Percentiles rank a stretch among this genome's conserved stretches.
These are phyloP conservation scores for Hipposideros larvatus DNA, from an alignment of 2,797 vertebrate species.

Conservation along the genomic window DNA sequence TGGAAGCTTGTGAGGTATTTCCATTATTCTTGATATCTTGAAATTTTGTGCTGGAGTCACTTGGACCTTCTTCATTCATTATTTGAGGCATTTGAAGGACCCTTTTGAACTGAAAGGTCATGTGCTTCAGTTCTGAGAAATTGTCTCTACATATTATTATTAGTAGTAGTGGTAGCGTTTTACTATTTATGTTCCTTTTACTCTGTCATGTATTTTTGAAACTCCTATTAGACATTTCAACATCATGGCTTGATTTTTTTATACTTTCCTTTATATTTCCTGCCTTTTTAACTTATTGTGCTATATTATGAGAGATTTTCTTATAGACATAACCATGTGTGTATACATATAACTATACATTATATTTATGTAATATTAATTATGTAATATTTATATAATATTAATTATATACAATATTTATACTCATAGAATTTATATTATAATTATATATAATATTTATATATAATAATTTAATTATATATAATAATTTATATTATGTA, in stretches of 20 bases:
- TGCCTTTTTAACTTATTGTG: neutral
- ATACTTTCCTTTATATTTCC: neutral
- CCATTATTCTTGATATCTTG: neutral
- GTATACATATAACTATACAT: neutral
- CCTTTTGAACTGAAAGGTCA: neutral
- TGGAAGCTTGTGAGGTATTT: neutral
- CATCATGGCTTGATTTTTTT: neutral
- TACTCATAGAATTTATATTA: neutral
- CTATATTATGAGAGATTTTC: neutral
- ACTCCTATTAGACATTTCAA: neutral
- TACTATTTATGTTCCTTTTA: neutral
- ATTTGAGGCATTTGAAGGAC: neutral
- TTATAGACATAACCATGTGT: neutral
- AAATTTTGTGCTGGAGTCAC: neutral
- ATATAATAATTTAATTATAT: neutral
- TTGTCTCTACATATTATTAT: neutral
- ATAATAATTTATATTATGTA: neutral
- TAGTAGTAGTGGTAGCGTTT: neutral
- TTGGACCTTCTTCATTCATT: neutral
- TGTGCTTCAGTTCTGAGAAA: neutral
- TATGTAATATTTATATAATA: neutral
- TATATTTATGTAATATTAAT: neutral
- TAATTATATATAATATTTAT: neutral
- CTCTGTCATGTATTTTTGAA: neutral
- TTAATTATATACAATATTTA: neutral